These are phyloP conservation scores for Calameuta filiformis DNA, from an alignment of 2,888 invertebrate species.

Conservation along the genomic window DNA sequence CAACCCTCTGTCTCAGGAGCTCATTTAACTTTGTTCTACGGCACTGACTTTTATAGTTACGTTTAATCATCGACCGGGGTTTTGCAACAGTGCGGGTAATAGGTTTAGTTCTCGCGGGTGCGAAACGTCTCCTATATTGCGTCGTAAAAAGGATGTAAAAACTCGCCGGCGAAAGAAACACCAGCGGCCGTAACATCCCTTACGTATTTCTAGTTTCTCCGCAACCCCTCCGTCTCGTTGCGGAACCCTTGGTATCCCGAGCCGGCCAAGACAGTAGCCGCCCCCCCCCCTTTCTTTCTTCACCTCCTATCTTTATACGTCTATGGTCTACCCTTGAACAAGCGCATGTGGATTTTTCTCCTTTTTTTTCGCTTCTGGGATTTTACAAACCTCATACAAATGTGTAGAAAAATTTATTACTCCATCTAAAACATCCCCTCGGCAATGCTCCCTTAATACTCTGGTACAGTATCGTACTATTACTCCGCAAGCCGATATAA, in stretches of 20 bases:
- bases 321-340: too few relatives aligned
- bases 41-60: constrained; percentile 57
- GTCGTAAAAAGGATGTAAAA: constrained; percentile 65
- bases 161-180: constrained; percentile 26
- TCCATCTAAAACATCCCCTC: neutral
- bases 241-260: too few relatives aligned
- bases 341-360: too few relatives aligned
- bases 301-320: neutral
- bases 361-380: too few relatives aligned
- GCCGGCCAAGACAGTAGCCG: constrained; percentile 11
- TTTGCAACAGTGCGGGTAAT: constrained; percentile 52
- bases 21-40: constrained; percentile 64
- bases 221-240: too few relatives aligned
- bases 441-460: neutral
- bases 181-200: too few relatives aligned
- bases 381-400: too few relatives aligned
- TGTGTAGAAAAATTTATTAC: too few relatives aligned
- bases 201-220: too few relatives aligned
- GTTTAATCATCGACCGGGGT: constrained; percentile 55
- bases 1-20: constrained; percentile 20
- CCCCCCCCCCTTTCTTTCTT: neutral
- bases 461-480: neutral
- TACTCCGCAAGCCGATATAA: neutral
- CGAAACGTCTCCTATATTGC: constrained; percentile 54
- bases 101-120: constrained; percentile 59